phyloP scores from a whole-genome alignment of 2,797 vertebrate genomes.

The Varecia variegata region DNA sequence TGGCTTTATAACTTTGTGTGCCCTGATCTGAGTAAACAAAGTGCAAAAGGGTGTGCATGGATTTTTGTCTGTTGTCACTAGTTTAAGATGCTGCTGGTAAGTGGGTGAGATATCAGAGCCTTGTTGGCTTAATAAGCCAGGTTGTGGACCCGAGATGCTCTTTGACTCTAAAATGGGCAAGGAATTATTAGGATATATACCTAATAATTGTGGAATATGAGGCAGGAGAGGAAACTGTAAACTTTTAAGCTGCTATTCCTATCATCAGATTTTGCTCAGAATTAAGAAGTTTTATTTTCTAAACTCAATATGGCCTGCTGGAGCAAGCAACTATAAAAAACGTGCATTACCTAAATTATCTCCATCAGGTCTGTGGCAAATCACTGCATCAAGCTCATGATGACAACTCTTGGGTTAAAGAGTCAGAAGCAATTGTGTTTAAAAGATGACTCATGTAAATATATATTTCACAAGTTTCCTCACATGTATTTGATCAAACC shows the following conservation, averaged over 20 bases:
- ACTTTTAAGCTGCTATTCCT: not conserved
- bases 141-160: not conserved
- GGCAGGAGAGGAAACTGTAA: not conserved
- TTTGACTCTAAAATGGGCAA: not conserved
- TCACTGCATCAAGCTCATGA: slow-evolving; percentile 5
- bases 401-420: slow-evolving; percentile 46
- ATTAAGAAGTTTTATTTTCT: not conserved
- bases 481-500: not conserved
- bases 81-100: not conserved
- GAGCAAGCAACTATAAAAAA: slow-evolving; percentile 36
- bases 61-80: not conserved
- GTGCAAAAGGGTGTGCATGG: not conserved
- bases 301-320: not conserved
- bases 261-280: not conserved
- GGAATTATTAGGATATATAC: not conserved
- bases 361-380: not conserved
- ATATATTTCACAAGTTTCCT: slow-evolving; percentile 2
- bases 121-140: not conserved
- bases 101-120: not conserved
- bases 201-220: not conserved
- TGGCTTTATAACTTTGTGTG: not conserved
- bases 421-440: not conserved
- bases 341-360: not conserved
- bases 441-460: not conserved
- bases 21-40: not conserved